phyloP scores from a whole-genome alignment of 2,888 invertebrate species.

The Vannuccia rotundouncinata region DNA sequence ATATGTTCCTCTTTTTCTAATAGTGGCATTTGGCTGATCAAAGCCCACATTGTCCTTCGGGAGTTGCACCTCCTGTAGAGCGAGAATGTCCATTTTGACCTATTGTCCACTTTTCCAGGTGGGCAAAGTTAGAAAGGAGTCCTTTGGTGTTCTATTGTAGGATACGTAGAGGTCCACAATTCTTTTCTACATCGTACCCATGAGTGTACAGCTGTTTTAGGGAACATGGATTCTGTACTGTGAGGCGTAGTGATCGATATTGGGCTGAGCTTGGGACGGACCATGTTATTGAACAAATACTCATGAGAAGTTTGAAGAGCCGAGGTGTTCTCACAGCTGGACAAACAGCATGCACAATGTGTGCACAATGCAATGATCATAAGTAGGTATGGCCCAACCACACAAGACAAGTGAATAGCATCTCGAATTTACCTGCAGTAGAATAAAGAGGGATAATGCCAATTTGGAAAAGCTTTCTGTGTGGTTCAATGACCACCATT shows the following conservation, averaged over 20 bases:
- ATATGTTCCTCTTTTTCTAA: too few relatives aligned
- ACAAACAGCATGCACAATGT: conserved; percentile 11
- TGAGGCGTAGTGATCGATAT: conserved; percentile 42
- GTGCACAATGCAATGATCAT: conserved; percentile 8
- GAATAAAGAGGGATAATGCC: neutral
- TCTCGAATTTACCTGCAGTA: neutral
- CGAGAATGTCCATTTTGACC: too few relatives aligned
- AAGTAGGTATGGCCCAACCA: neutral
- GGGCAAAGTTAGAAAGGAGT: too few relatives aligned
- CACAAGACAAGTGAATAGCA: conserved; percentile 8
- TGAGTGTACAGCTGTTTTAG: neutral
- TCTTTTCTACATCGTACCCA: too few relatives aligned
- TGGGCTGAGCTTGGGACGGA: conserved; percentile 44
- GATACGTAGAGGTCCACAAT: too few relatives aligned
- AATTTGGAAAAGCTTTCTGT: conserved; percentile 7
- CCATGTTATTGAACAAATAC: too few relatives aligned
- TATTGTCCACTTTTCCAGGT: too few relatives aligned
- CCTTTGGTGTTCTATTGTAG: too few relatives aligned
- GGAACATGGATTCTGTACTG: neutral
- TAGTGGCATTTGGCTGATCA: too few relatives aligned
- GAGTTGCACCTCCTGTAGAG: too few relatives aligned
- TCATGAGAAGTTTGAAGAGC: conserved; percentile 43
- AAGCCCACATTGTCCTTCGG: too few relatives aligned
- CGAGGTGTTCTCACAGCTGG: conserved; percentile 43
- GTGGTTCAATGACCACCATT: neutral